These are phyloP conservation scores for Caenorhabditis doughertyi DNA, from an alignment of 2,888 invertebrate species.

Conservation along the genomic window DNA sequence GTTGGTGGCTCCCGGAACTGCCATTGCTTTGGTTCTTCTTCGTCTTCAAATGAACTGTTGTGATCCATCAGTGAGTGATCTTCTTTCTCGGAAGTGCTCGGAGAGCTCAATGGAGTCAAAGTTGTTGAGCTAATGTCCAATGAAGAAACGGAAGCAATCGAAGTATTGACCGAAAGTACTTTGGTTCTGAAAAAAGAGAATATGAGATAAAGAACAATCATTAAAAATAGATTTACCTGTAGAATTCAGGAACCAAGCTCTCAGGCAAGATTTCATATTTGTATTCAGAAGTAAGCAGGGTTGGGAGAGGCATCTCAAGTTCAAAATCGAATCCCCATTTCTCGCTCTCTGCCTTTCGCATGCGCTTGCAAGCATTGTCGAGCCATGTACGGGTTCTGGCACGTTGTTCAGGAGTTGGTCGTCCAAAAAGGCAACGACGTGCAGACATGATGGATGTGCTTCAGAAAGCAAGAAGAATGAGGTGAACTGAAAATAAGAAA, in stretches of 20 bases:
- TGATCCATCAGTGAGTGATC: conserved; percentile 32
- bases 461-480: conserved; percentile 4
- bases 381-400: conserved; percentile 41
- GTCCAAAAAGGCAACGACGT: conserved; percentile 61
- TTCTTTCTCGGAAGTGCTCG: conserved; percentile 41
- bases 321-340: conserved; percentile 69
- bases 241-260: conserved; percentile 51
- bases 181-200: conserved; percentile 32
- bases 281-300: conserved; percentile 17
- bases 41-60: conserved; percentile 52
- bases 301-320: conserved; percentile 52
- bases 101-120: conserved; percentile 45
- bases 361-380: conserved; percentile 31
- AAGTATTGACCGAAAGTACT: conserved; percentile 10
- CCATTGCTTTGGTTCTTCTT: conserved; percentile 32
- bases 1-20: conserved; percentile 44
- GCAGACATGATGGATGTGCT: conserved; percentile 45
- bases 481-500: conserved; percentile 17
- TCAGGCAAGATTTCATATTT: conserved; percentile 41
- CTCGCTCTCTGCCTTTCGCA: conserved; percentile 39
- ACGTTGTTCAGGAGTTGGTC: conserved; percentile 50
- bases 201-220: not conserved
- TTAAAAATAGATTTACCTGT: conserved; percentile 28
- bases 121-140: conserved; percentile 30
- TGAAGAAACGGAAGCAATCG: conserved; percentile 5